phyloP scores from a whole-genome alignment of 2,113 vertebrate genomes.

The Nematolebias whitei region DNA sequence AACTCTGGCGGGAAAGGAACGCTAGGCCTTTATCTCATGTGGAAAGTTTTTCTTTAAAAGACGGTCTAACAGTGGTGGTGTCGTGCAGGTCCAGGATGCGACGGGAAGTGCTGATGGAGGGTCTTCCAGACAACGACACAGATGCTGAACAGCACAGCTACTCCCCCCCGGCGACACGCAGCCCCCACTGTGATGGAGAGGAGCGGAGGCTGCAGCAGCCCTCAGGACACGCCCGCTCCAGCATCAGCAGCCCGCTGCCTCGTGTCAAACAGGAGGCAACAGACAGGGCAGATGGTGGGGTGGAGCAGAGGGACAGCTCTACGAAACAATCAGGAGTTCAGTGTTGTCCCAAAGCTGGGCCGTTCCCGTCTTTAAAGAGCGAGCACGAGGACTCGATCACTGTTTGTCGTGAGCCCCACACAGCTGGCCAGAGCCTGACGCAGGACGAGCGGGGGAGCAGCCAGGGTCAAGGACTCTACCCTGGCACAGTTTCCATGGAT shows the following conservation, averaged over 20 bases:
- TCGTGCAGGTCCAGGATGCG: constrained; percentile 94
- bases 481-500: constrained; percentile 53
- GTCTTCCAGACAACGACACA: constrained; percentile 89
- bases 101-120: constrained; percentile 94
- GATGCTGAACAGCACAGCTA: constrained; percentile 84
- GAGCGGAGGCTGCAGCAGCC: constrained; percentile 80
- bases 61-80: constrained; percentile 29
- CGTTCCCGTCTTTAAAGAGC: constrained; percentile 75
- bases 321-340: constrained; percentile 58
- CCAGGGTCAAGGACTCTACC: constrained; percentile 60
- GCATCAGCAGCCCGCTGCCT: constrained; percentile 56
- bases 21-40: neutral
- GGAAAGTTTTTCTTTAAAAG: neutral
- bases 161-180: constrained; percentile 74
- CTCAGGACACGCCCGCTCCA: constrained; percentile 49
- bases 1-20: too few species aligned
- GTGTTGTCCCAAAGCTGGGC: constrained; percentile 64
- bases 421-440: constrained; percentile 65
- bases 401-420: constrained; percentile 38
- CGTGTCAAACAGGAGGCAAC: constrained; percentile 86
- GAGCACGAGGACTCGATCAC: constrained; percentile 64
- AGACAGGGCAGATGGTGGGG: constrained; percentile 71
- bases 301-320: constrained; percentile 68
- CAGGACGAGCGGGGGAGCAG: constrained; percentile 68
- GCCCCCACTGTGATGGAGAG: constrained; percentile 86